Percentiles rank a stretch among this genome's conserved stretches.
Conservation (phyloP, 2,113 vertebrate genomes). For the Willisornis vidua region DNA sequence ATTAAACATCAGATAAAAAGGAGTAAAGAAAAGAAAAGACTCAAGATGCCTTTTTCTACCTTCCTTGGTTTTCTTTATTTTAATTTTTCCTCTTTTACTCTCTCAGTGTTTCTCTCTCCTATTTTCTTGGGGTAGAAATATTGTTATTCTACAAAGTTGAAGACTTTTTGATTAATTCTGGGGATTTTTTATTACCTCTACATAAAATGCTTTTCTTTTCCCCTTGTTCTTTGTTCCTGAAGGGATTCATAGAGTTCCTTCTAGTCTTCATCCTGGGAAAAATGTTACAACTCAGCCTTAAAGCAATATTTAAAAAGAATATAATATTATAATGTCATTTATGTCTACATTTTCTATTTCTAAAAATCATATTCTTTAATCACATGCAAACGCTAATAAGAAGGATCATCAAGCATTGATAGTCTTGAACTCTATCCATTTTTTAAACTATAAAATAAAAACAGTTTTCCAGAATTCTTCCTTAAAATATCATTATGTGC, state of each 20-base stretch:
- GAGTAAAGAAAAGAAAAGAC: background rate
- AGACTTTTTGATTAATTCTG: background rate
- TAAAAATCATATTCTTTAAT: background rate
- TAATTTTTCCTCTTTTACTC: background rate
- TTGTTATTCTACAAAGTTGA: background rate
- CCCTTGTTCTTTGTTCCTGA: background rate
- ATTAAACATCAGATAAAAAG: conserved; percentile 55
- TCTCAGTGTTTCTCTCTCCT: background rate
- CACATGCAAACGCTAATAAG: background rate
- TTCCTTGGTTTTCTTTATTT: conserved; percentile 43
- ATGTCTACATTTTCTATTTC: background rate
- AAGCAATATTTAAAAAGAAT: background rate
- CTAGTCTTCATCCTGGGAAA: background rate
- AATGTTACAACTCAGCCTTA: background rate
- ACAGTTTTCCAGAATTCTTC: background rate
- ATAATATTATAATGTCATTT: background rate
- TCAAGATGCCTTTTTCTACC: background rate
- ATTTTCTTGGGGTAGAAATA: background rate
- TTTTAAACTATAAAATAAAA: background rate
- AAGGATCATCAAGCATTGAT: background rate
- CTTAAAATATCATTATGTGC: background rate
- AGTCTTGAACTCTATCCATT: background rate
- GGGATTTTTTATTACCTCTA: background rate
- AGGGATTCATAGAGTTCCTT: background rate
- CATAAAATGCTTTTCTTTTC: background rate